A percentile compares a stretch with the other conserved stretches of the same genome.
Evolutionary conservation across 2,113 vertebrate species (phyloP).

Genomic region (Ahaetulla prasina): DNA sequence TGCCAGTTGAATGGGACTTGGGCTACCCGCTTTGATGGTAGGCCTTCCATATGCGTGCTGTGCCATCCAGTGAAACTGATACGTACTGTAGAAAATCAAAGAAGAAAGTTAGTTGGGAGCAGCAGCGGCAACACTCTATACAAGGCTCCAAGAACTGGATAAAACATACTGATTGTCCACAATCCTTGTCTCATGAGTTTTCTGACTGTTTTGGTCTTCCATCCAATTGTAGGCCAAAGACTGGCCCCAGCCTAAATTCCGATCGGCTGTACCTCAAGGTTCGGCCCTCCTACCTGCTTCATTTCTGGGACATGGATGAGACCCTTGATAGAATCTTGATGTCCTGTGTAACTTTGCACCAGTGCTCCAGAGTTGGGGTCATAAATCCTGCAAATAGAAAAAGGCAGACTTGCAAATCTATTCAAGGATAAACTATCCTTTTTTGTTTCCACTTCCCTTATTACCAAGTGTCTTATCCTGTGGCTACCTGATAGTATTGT

Average conservation of each 20-base stretch:
- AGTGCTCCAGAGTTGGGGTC: constrained; percentile 35
- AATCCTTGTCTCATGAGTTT: background rate
- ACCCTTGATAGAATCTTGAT: constrained; percentile 45
- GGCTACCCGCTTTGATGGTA: constrained; percentile 12
- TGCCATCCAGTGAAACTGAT: constrained; percentile 48
- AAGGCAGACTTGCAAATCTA: background rate
- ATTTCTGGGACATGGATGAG: constrained; percentile 52
- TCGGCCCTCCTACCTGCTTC: constrained; percentile 31
- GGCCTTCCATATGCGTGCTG: constrained; percentile 50
- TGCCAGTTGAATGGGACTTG: background rate
- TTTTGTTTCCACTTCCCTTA: background rate
- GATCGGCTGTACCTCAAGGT: too few relatives aligned
- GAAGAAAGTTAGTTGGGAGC: background rate
- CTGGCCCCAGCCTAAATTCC: too few relatives aligned
- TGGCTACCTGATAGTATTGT: constrained; percentile 47
- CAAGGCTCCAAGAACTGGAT: background rate
- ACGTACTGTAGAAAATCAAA: constrained; percentile 42
- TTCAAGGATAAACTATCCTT: background rate
- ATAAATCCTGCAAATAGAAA: constrained; percentile 40
- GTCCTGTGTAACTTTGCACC: constrained; percentile 47
- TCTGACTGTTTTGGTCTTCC: background rate
- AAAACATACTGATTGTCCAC: background rate
- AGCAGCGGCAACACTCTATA: background rate
- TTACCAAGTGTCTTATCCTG: background rate
- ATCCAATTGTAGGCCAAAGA: background rate